phyloP scores from a whole-genome alignment of 2,113 vertebrate genomes.

The Gavia stellata region DNA sequence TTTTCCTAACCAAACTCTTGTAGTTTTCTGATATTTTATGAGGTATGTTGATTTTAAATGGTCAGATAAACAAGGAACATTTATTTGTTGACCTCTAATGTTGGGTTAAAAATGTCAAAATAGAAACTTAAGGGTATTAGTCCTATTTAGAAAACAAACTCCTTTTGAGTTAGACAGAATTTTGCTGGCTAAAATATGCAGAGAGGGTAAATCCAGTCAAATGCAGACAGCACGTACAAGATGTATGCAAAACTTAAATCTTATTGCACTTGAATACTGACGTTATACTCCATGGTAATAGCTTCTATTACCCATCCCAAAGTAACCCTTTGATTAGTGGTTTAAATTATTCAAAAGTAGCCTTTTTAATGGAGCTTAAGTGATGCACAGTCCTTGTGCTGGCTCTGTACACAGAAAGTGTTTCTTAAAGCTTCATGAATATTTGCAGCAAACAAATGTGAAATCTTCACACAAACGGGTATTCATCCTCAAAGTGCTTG shows the following conservation, averaged over 20 bases:
- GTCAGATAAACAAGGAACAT: background rate
- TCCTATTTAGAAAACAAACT: background rate
- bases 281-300: background rate
- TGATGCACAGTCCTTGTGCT: background rate
- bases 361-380: constrained; percentile 36
- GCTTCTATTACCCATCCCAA: constrained; percentile 26
- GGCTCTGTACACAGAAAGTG: background rate
- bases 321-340: constrained; percentile 35
- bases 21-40: background rate
- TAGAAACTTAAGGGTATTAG: background rate
- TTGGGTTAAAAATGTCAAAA: background rate
- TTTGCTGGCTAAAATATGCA: constrained; percentile 19
- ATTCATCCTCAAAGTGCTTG: background rate
- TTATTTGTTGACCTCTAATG: background rate
- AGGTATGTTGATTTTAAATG: background rate
- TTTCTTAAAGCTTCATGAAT: constrained; percentile 27
- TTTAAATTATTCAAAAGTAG: constrained; percentile 54
- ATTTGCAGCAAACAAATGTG: constrained; percentile 39
- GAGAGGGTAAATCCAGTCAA: background rate
- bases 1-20: background rate
- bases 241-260: constrained; percentile 34
- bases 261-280: background rate
- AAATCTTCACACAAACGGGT: background rate
- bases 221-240: background rate
- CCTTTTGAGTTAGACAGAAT: background rate